Evolutionary conservation across 1,140 invertebrate species (phyloP), one percentile per base, ranked within the genome.

Genomic region (Hylyphantes graminicola): DNA sequence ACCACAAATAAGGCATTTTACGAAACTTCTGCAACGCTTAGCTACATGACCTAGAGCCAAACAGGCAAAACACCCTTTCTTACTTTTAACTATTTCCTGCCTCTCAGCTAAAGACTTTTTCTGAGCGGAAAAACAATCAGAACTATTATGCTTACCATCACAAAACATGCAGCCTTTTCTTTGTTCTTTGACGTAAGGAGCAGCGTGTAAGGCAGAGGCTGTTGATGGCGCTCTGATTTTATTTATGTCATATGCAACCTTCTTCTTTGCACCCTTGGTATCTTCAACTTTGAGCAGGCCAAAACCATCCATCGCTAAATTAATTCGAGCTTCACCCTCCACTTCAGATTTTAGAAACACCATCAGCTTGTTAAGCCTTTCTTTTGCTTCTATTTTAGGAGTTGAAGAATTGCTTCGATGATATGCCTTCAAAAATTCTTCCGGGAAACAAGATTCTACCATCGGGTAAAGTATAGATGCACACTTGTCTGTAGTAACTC

Each of bases 401-500:
- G 8, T n/a, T 12, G 17, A 65, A 55, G 61, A 12, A 67, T 11
- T 8, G 55, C 51, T 78, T 53, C 80, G 15, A 7, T 75, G 17
- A 17, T 53, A 82, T 17, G 59, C 35, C 50, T 75, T 83, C 61
- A 75, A 11, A 55, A 67, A 48, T 57, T 75, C 61, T 6, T 50
- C 17, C 19, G 51, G 15, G 10, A 83, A 83, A 57, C 70, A 64
- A 0, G 80, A 83, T 35, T 75, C 80, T 15, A 83, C 59, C 4
- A 83, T 35, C 7, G 80, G 59, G 19, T 35, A 57, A 7, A 75
- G 53, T 7, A 83, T 64, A 13, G 70, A 65, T 2, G 72, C 70
- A 48, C 72, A 83, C 15, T 83, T 75, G 50, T 83, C 80, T 7
- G 57, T 75, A 11, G 68, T 73, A 6, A 64, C 51, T 35, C 48